phyloP scores from a whole-genome alignment of 2,113 vertebrate species.

The Epinephelus moara region DNA sequence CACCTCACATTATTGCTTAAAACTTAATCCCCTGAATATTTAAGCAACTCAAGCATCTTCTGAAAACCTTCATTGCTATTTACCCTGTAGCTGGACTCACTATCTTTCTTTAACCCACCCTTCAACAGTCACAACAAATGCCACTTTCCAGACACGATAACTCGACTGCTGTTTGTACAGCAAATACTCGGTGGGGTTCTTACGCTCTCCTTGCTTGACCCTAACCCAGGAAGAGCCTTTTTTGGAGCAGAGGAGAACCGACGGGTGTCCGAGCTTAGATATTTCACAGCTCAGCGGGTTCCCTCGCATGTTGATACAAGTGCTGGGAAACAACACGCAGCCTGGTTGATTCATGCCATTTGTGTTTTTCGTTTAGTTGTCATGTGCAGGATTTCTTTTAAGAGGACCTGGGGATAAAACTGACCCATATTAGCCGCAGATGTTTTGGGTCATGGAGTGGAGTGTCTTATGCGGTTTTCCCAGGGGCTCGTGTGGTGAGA shows the following conservation, averaged over 20 bases:
- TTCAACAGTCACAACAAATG: conserved; percentile 55
- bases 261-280: conserved; percentile 58
- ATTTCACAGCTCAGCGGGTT: conserved; percentile 71
- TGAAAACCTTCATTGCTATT: neutral
- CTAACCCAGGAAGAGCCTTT: conserved; percentile 44
- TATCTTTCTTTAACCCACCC: neutral
- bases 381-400: conserved; percentile 30
- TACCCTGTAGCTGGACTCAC: neutral
- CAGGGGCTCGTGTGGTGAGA: conserved; percentile 29
- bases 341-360: conserved; percentile 61
- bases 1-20: conserved; percentile 11
- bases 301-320: conserved; percentile 74
- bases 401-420: conserved; percentile 44
- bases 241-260: conserved; percentile 39
- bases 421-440: conserved; percentile 77
- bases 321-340: conserved; percentile 69
- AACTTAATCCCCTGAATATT: neutral
- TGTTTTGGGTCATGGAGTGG: conserved; percentile 69
- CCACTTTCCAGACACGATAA: conserved; percentile 52
- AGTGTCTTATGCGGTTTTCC: conserved; percentile 54
- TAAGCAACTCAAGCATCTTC: neutral
- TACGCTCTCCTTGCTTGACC: conserved; percentile 59
- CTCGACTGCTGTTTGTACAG: conserved; percentile 49
- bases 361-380: conserved; percentile 67
- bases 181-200: conserved; percentile 45